phyloP scores from a whole-genome alignment of 2,888 invertebrate genomes.

The Salpingus planirostris region DNA sequence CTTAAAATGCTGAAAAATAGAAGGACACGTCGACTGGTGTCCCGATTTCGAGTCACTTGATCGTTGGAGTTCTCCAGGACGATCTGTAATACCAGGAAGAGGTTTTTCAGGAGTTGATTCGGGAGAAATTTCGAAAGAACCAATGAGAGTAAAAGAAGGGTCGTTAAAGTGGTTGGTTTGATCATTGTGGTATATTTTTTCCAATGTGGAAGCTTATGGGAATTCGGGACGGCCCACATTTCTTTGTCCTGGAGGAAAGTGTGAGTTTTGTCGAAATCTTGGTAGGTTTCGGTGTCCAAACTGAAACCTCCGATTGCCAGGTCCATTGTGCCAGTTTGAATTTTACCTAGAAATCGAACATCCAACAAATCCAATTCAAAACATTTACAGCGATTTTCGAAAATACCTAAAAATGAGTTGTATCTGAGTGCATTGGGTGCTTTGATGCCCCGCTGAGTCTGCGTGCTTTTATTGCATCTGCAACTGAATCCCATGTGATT shows the following conservation, averaged over 20 bases:
- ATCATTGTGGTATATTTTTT: constrained; percentile 6
- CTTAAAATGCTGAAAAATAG: constrained; percentile 5
- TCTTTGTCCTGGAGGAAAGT: constrained; percentile 11
- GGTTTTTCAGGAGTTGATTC: neutral
- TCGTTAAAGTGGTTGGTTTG: constrained; percentile 2
- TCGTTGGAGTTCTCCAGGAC: too few relatives aligned
- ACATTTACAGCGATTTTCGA: too few relatives aligned
- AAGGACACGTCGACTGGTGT: too few relatives aligned
- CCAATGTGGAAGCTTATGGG: constrained; percentile 11
- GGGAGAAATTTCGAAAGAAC: too few relatives aligned
- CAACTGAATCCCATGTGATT: too few relatives aligned
- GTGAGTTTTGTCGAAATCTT: constrained; percentile 13
- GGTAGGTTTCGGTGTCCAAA: constrained; percentile 10
- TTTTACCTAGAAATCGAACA: constrained; percentile 2
- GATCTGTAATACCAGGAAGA: constrained; percentile 7
- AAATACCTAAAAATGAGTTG: too few relatives aligned
- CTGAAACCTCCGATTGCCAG: constrained; percentile 13
- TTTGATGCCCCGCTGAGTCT: too few relatives aligned
- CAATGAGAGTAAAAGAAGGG: too few relatives aligned
- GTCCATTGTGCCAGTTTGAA: constrained; percentile 4
- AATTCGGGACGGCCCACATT: constrained; percentile 13
- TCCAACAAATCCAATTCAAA: too few relatives aligned
- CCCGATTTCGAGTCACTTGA: constrained; percentile 1
- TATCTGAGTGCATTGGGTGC: too few relatives aligned
- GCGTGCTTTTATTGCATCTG: too few relatives aligned